Conservation (phyloP, 2,113 vertebrate species). For the Vulpes ferrilata region DNA sequence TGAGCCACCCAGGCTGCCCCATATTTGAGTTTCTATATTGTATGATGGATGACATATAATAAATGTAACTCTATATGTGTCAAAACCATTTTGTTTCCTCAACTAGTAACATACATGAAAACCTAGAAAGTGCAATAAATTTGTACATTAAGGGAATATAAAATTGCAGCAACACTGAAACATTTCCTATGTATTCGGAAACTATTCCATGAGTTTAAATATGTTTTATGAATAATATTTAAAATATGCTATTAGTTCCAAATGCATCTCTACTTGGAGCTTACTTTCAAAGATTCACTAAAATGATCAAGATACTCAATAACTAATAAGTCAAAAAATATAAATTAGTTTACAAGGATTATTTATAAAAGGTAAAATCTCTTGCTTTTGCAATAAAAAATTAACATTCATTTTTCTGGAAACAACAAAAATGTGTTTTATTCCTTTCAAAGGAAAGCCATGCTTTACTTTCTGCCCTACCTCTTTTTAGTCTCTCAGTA, state of each 20-base stretch:
- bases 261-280: background rate
- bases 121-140: background rate
- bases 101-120: background rate
- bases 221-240: background rate
- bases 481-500: background rate
- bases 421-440: background rate
- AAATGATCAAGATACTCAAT: background rate
- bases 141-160: background rate
- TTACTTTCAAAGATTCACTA: background rate
- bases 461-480: background rate
- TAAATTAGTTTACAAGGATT: background rate
- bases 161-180: background rate
- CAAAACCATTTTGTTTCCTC: background rate
- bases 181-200: background rate
- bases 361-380: background rate
- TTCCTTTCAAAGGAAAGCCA: background rate
- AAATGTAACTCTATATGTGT: background rate
- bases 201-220: background rate
- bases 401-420: constrained; percentile 22
- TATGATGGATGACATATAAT: background rate
- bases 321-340: background rate
- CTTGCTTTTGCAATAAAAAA: background rate
- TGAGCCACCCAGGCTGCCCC: too few species aligned
- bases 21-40: background rate
- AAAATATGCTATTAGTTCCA: background rate